Evolutionary conservation across 1,140 invertebrate genomes (phyloP), one percentile per base, ranked within the genome.

Genomic region (Diabrotica virgifera): DNA sequence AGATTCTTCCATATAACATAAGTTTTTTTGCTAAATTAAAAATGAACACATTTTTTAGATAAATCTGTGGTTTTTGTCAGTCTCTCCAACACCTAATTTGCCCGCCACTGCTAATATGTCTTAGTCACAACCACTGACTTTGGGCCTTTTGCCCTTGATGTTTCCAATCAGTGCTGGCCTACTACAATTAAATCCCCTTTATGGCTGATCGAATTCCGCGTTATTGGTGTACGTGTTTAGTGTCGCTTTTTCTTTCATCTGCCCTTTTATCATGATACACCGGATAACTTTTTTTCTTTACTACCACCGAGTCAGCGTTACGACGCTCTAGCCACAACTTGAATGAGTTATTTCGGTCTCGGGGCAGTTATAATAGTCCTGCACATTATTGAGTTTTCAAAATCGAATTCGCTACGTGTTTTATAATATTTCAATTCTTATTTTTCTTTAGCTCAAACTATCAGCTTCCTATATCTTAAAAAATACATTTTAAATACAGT

Each of bases 101-200:
- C 24, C 2, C 40, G 40, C 40, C 40, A 46, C 40, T 46, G 40
- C 8, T 3, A 46, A 46, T 46, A 46, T 46, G 40, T 46, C 52
- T 62, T 55, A 55, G 52, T 54, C 51, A 52, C 11, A 60, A 60
- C 59, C 59, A 51, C 50, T 60, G 59, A 50, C 52, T 14, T 55
- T 53, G n/a, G 52, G 6, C 7, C 60, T 54, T 38, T 14, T 11
- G 36, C 60, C 37, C 52, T 37, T 13, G 52, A 62, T 62, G 51
- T 38, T 46, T 62, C 50, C 60, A 60, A 60, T 60, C 59, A 60
- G 35, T 60, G 59, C 60, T 38, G 36, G 60, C 51, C 51, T 38
- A 11, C 38, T 62, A 62, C 60, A 62, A 62, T 62, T 62, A 62
- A 62, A 62, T 62, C 60, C 60, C 52, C 60, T 62, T 62, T 62